Percentiles rank a stretch among this genome's conserved stretches.
phyloP scores from a whole-genome alignment of 2,797 vertebrate species.

The Carcharodon carcharias region DNA sequence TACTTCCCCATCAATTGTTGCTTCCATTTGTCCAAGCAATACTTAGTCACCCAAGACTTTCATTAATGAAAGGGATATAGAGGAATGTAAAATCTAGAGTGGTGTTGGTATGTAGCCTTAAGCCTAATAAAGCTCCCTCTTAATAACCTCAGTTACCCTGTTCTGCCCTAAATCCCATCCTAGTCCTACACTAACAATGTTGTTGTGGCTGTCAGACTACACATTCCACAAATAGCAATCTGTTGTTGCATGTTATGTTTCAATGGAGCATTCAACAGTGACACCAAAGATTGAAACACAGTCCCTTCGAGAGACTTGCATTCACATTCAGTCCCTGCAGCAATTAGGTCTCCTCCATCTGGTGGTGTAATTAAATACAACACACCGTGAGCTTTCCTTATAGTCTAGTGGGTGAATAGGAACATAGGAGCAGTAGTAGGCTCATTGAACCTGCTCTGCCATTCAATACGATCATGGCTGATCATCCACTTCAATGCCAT shows the following conservation, averaged over 20 bases:
- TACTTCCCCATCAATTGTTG: not conserved
- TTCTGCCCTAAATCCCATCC: not conserved
- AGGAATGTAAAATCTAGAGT: not conserved
- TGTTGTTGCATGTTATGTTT: not conserved
- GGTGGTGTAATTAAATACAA: not conserved
- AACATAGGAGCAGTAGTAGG: no score
- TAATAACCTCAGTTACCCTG: not conserved
- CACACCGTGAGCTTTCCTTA: not conserved
- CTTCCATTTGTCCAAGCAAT: not conserved
- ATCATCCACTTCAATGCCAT: no score
- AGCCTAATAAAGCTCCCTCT: not conserved
- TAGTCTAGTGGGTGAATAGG: not conserved
- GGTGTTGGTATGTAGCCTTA: not conserved
- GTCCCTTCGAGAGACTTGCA: not conserved
- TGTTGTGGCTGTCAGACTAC: not conserved
- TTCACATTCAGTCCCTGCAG: not conserved
- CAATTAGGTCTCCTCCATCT: not conserved
- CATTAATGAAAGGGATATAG: not conserved
- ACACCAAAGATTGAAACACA: not conserved
- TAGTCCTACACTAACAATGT: not conserved
- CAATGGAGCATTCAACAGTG: not conserved
- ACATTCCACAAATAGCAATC: not conserved
- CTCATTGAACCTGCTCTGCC: no score
- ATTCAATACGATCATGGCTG: no score
- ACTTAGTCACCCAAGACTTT: not conserved